phyloP scores from a whole-genome alignment of 2,888 invertebrate genomes.

The Nesidiocoris tenuis region DNA sequence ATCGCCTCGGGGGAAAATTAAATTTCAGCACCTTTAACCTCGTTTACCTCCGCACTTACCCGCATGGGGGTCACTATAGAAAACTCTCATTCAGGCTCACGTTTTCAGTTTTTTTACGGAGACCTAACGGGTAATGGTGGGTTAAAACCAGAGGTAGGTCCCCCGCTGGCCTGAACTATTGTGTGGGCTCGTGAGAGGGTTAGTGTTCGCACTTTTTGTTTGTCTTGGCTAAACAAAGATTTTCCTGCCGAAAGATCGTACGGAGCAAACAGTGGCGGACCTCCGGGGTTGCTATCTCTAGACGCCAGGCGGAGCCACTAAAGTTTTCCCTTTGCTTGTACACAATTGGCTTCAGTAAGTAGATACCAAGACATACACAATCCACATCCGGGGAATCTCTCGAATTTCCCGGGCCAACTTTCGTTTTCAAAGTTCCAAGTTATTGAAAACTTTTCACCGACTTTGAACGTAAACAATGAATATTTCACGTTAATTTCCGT shows the following conservation, averaged over 20 bases:
- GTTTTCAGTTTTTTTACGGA: not conserved
- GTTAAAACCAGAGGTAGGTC: not conserved
- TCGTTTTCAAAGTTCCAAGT: not conserved
- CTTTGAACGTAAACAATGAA: too few species aligned
- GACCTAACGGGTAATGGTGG: not conserved
- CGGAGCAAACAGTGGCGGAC: not conserved
- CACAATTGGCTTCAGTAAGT: not conserved
- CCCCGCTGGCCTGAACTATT: not conserved
- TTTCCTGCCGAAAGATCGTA: not conserved
- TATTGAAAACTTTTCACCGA: too few species aligned
- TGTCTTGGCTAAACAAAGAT: conserved; percentile 16
- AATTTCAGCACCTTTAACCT: too few species aligned
- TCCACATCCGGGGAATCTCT: not conserved
- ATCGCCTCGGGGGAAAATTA: too few species aligned
- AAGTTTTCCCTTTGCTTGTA: not conserved
- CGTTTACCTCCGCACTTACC: too few species aligned
- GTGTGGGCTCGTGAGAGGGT: not conserved
- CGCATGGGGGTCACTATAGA: not conserved
- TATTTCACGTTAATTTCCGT: too few species aligned
- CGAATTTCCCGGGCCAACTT: not conserved
- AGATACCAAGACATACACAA: not conserved
- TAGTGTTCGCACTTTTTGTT: not conserved
- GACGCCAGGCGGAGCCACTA: not conserved
- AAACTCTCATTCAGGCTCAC: not conserved
- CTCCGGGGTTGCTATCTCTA: not conserved